phyloP scores from a whole-genome alignment of 2,113 vertebrate species.

The Psephotus haematonotus region DNA sequence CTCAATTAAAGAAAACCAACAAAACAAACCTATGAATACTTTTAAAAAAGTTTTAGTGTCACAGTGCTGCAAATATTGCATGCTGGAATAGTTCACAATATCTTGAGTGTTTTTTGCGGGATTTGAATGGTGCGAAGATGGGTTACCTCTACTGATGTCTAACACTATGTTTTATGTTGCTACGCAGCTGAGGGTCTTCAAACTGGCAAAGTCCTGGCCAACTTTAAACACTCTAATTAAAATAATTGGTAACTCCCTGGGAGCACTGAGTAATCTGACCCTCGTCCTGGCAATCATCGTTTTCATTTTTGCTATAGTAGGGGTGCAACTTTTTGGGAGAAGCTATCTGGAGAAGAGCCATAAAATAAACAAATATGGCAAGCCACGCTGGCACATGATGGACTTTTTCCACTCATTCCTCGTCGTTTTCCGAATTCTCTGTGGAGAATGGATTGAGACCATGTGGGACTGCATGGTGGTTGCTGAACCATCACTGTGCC shows the following conservation, averaged over 20 bases:
- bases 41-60: rapidly evolving
- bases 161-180: constrained; percentile 31
- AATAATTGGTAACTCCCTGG: constrained; percentile 95
- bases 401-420: constrained; percentile 98
- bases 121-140: neutral
- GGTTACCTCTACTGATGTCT: neutral
- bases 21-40: neutral
- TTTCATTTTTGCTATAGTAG: constrained; percentile 97
- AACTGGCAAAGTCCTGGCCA: constrained; percentile 98
- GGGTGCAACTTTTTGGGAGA: constrained; percentile 92
- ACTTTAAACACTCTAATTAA: constrained; percentile 97
- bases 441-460: constrained; percentile 98
- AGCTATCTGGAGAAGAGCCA: constrained; percentile 73
- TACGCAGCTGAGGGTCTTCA: constrained; percentile 92
- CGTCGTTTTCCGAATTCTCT: constrained; percentile 91
- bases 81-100: neutral
- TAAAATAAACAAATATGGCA: constrained; percentile 60
- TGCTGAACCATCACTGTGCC: constrained; percentile 84
- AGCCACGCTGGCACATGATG: constrained; percentile 93
- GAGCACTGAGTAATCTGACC: constrained; percentile 94
- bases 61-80: neutral
- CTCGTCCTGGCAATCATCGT: constrained; percentile 94
- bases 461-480: constrained; percentile 99
- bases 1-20: neutral
- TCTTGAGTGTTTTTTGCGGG: neutral